A percentile compares a stretch with the other conserved stretches of the same genome.
phyloP scores from a whole-genome alignment of 2,888 invertebrate genomes.

The Choristoneura rosaceana region DNA sequence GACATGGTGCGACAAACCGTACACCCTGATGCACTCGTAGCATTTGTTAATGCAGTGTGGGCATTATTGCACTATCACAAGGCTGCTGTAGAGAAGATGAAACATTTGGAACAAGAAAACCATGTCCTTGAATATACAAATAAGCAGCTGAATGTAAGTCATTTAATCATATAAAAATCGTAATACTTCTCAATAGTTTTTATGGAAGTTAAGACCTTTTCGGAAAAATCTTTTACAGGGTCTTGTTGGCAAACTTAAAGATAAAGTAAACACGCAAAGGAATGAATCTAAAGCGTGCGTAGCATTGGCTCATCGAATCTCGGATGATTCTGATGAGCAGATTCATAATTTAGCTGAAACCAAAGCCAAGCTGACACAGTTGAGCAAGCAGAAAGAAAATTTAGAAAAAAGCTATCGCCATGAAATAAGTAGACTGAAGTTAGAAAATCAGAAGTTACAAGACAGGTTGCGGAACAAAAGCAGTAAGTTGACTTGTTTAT shows the following conservation, averaged over 20 bases:
- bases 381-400: conserved; percentile 73
- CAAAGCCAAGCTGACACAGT: conserved; percentile 63
- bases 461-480: conserved; percentile 70
- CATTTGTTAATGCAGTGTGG: conserved; percentile 74
- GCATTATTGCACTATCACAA: conserved; percentile 70
- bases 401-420: conserved; percentile 67
- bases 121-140: conserved; percentile 71
- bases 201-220: not conserved
- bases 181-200: not conserved
- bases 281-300: conserved; percentile 77
- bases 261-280: conserved; percentile 66
- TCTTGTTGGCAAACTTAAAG: conserved; percentile 61
- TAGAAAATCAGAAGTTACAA: conserved; percentile 72
- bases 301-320: conserved; percentile 73
- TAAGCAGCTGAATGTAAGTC: conserved; percentile 73
- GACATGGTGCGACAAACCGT: conserved; percentile 63
- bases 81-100: conserved; percentile 63
- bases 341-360: conserved; percentile 64
- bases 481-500: conserved; percentile 54
- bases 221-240: conserved; percentile 53
- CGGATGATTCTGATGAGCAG: conserved; percentile 72
- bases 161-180: not conserved
- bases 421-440: conserved; percentile 70
- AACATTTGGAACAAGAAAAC: conserved; percentile 68
- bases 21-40: conserved; percentile 65